phyloP scores from a whole-genome alignment of 2,888 invertebrate species.

The Pasiphila rectangulata region DNA sequence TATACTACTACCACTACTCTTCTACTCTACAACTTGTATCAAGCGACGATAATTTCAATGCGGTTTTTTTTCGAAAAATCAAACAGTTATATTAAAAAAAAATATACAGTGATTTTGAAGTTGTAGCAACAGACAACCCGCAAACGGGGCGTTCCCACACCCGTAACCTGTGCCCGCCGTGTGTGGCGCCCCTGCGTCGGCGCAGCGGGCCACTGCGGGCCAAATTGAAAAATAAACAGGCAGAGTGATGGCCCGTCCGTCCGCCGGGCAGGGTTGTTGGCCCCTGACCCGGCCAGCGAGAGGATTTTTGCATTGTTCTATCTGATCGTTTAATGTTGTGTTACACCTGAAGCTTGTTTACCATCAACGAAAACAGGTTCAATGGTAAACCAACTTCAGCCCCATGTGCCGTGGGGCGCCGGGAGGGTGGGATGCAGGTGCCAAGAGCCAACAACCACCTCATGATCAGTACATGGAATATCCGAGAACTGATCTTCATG shows the following conservation, averaged over 20 bases:
- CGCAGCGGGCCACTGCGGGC: slow-evolving; percentile 64
- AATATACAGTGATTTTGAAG: too few species aligned
- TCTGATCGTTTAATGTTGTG: neutral
- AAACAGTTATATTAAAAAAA: too few species aligned
- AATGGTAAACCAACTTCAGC: too few species aligned
- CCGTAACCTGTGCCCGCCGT: slow-evolving; percentile 71
- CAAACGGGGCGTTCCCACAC: slow-evolving; percentile 35
- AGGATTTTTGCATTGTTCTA: slow-evolving; percentile 26
- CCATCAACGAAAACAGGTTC: too few species aligned
- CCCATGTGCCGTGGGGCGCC: too few species aligned
- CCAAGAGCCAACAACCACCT: too few species aligned
- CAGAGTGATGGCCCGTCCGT: slow-evolving; percentile 63
- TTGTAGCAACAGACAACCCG: slow-evolving; percentile 4
- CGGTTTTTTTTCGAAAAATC: neutral
- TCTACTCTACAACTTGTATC: too few species aligned
- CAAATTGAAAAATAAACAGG: slow-evolving; percentile 79
- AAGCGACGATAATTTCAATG: too few species aligned
- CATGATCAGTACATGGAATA: too few species aligned
- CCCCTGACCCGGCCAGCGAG: slow-evolving; percentile 35
- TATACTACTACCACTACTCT: too few species aligned
- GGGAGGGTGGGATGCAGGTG: too few species aligned
- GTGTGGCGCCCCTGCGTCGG: slow-evolving; percentile 73
- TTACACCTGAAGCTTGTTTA: neutral
- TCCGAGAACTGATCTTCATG: too few species aligned
- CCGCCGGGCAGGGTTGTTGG: slow-evolving; percentile 61